A percentile compares a stretch with the other conserved stretches of the same genome.
phyloP scores from a whole-genome alignment of 2,888 invertebrate species.

The Platycnemis pennipes region DNA sequence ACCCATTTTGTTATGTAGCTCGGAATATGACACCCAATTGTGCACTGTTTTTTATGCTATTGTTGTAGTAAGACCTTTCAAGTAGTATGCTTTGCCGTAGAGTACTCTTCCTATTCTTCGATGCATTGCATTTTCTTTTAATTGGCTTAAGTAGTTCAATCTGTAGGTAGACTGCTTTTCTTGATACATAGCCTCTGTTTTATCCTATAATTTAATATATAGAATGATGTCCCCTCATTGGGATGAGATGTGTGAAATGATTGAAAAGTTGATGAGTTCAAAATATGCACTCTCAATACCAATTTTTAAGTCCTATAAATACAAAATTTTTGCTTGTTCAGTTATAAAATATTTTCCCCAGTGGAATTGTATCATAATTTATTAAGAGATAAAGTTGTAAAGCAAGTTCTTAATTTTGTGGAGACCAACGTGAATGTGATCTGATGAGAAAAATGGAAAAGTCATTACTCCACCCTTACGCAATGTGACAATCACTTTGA shows the following conservation, averaged over 20 bases:
- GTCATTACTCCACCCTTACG: too few relatives aligned
- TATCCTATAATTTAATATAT: background rate
- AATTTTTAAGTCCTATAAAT: too few relatives aligned
- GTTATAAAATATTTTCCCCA: too few relatives aligned
- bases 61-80: background rate
- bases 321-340: too few relatives aligned
- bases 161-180: background rate
- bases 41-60: background rate
- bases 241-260: background rate
- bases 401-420: too few relatives aligned
- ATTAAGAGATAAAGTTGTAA: too few relatives aligned
- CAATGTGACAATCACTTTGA: too few relatives aligned
- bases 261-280: too few relatives aligned
- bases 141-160: background rate
- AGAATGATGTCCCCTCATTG: background rate
- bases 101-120: background rate
- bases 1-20: background rate
- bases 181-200: background rate
- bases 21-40: background rate
- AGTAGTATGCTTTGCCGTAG: conserved; percentile 21
- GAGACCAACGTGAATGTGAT: too few relatives aligned
- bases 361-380: too few relatives aligned
- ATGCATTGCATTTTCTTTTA: background rate
- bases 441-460: too few relatives aligned
- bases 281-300: too few relatives aligned